Base-by-base conservation (phyloP, 2,888 invertebrate genomes). In the Dascillus cervinus region DNA sequence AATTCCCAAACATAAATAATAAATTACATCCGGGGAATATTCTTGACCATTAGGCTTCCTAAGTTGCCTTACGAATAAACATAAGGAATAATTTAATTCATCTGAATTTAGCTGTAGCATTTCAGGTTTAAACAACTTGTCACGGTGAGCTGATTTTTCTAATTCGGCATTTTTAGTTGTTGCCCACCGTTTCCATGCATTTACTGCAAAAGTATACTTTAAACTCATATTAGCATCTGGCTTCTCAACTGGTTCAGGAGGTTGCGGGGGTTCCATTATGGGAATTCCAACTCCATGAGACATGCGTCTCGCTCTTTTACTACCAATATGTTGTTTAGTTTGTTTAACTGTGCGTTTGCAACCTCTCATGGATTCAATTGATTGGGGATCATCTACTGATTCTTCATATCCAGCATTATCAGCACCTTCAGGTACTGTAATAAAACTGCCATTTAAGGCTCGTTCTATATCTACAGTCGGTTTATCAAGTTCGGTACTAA, bases 121-220 rank as follows among this genome's bases (percentile, higher is more conserved):
- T 57, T 90, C 88, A 0, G 82, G 80, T 60, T 88, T 88, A 25
- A 48, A 38, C 13, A 84, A 63, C 13, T 45, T 47, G 6, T 28
- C 19, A 8, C 28, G 13, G 5, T 27, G 30, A n/a, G 34, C 23
- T 14, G 32, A 22, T 22, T 46, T 46, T 13, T 41, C 37, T 22
- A 46, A 20, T 22, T 48, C 48, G 5, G 3, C 79, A 73, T 60
- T 86, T 82, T 88, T 89, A 23, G 77, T 77, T 69, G 73, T 73
- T 29, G 87, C 87, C 89, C 90, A 90, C 52, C 87, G 84, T 46
- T 82, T 82, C 88, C 89, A 90, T 0, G 89, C 89, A 60, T 87
- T 87, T 21, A 89, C 85, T 32, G 90, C 90, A 53, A 87, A 86
- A 5, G 86, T 87, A 59, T 80, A 88, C 67, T 85, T 87, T 17